Evolutionary conservation across 2,113 vertebrate species (phyloP).

Genomic region (Peucedramus taeniatus): DNA sequence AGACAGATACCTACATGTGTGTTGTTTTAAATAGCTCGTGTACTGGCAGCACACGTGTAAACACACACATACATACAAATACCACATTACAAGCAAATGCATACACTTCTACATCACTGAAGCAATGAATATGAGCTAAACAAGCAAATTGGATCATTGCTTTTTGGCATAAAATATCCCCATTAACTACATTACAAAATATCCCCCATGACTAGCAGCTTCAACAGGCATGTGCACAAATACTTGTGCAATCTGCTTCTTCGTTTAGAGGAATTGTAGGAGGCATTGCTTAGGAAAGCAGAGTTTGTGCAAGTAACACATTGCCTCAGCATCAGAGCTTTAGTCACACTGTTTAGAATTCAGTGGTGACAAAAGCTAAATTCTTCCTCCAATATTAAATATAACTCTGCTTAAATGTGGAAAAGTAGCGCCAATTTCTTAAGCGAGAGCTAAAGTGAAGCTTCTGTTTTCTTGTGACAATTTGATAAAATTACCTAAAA

Average conservation of each 20-base stretch:
- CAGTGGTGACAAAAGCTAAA: slow-evolving; percentile 31
- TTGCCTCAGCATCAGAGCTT: slow-evolving; percentile 19
- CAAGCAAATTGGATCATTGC: neutral
- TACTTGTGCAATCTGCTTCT: neutral
- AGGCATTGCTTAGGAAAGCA: slow-evolving; percentile 19
- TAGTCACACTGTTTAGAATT: slow-evolving; percentile 34
- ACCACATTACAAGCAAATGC: too few species aligned
- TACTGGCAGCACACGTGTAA: neutral
- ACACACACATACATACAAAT: neutral
- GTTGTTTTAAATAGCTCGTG: neutral
- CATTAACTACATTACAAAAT: neutral
- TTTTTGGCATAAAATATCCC: neutral
- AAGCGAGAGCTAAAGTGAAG: neutral
- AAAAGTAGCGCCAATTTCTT: neutral
- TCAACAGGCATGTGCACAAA: neutral
- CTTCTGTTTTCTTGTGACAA: neutral
- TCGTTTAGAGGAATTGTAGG: neutral
- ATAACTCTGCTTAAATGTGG: slow-evolving; percentile 9
- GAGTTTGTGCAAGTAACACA: neutral
- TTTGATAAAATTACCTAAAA: slow-evolving; percentile 23
- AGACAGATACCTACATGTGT: fast-evolving
- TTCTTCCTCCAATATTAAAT: slow-evolving; percentile 48
- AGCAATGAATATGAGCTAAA: neutral
- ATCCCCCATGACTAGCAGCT: neutral
- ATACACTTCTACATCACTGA: fast-evolving